Conservation (phyloP, 2,113 vertebrate species). For the Nansenia antarctica region DNA sequence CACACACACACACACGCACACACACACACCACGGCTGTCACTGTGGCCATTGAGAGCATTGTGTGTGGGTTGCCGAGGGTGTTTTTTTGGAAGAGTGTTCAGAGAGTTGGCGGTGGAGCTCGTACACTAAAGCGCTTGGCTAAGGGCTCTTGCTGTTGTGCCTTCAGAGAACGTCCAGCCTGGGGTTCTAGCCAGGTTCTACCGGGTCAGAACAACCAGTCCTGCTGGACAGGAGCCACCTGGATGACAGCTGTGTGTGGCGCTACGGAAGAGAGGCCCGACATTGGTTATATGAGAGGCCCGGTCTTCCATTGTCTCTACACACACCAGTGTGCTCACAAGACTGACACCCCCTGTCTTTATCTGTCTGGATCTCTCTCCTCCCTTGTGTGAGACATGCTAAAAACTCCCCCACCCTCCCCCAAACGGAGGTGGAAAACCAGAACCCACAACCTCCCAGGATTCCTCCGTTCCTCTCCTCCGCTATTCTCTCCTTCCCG, state of each 20-base stretch:
- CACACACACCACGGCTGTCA: conserved; percentile 47
- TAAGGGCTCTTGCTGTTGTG: conserved; percentile 62
- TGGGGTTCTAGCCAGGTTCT: conserved; percentile 38
- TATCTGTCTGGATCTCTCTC: conserved; percentile 14
- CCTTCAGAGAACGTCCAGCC: conserved; percentile 69
- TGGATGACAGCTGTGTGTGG: conserved; percentile 9
- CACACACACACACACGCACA: conserved; percentile 6
- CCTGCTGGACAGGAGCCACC: not conserved
- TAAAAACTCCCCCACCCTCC: conserved; percentile 36
- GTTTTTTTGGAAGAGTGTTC: conserved; percentile 52
- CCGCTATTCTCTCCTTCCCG: not conserved
- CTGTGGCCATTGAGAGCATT: conserved; percentile 52
- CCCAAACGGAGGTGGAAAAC: conserved; percentile 26
- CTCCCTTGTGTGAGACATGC: conserved; percentile 55
- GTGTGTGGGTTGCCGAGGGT: conserved; percentile 53
- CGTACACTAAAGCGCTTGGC: conserved; percentile 32
- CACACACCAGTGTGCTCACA: conserved; percentile 27
- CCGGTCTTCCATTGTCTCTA: conserved; percentile 43
- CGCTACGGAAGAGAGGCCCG: conserved; percentile 48
- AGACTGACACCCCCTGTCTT: conserved; percentile 36
- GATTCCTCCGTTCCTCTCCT: conserved; percentile 1
- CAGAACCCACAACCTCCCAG: conserved; percentile 21
- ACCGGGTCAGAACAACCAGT: conserved; percentile 42
- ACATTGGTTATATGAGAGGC: conserved; percentile 44
- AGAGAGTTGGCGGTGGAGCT: conserved; percentile 40